A percentile compares a stretch with the other conserved stretches of the same genome.
Evolutionary conservation across 2,888 invertebrate species (phyloP).

Genomic region (Charanyca ferruginea): DNA sequence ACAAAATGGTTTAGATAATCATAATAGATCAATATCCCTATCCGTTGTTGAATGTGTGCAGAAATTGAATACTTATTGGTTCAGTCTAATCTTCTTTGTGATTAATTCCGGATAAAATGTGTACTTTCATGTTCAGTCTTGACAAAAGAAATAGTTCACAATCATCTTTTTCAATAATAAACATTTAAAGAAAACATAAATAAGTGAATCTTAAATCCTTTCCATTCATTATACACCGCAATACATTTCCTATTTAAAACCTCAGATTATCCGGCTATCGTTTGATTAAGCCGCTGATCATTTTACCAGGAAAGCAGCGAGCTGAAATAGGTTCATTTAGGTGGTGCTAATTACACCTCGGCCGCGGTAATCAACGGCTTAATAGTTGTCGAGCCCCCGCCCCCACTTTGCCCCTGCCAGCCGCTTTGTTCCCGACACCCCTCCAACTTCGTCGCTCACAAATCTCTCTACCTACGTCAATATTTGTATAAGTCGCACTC

Average conservation of each 20-base stretch:
- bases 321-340: constrained; percentile 85
- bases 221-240: background rate
- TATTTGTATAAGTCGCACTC: constrained; percentile 55
- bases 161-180: background rate
- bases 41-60: background rate
- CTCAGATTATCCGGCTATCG: constrained; percentile 64
- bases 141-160: background rate
- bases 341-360: constrained; percentile 84
- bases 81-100: background rate
- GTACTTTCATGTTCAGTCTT: background rate
- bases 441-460: constrained; percentile 65
- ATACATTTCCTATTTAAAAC: constrained; percentile 16
- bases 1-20: constrained; percentile 7
- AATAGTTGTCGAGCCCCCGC: constrained; percentile 78
- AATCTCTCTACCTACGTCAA: constrained; percentile 63
- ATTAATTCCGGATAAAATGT: background rate
- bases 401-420: constrained; percentile 56
- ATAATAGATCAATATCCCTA: background rate
- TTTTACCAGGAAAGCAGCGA: constrained; percentile 78
- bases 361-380: constrained; percentile 83
- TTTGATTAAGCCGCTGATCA: constrained; percentile 74
- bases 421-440: constrained; percentile 66
- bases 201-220: background rate
- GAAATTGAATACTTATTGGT: background rate
- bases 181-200: background rate